Percentiles rank a stretch among this genome's conserved stretches.
Conservation (phyloP, 1,140 invertebrate genomes). For the Drosophila lini region DNA sequence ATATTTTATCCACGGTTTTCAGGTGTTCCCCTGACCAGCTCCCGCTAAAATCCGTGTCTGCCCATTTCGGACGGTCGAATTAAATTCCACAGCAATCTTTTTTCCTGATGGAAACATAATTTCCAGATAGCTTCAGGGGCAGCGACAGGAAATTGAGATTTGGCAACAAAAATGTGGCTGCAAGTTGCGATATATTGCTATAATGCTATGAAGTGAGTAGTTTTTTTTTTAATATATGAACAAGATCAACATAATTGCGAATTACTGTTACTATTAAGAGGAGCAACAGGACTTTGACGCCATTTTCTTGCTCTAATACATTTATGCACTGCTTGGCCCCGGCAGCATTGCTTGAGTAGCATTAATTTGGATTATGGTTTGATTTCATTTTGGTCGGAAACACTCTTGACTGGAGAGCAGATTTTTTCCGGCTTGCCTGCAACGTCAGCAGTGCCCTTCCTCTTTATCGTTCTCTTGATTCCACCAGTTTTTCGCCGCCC, state of each 20-base stretch:
- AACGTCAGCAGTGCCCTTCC: slow-evolving; percentile 42
- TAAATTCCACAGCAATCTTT: slow-evolving; percentile 18
- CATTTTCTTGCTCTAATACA: no score
- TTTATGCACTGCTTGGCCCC: not conserved
- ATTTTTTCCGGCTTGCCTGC: slow-evolving; percentile 33
- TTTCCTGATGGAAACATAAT: slow-evolving; percentile 17
- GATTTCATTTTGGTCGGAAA: slow-evolving; percentile 24
- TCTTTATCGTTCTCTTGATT: slow-evolving; percentile 11
- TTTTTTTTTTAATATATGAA: not conserved
- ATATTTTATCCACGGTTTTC: not conserved
- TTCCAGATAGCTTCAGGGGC: slow-evolving; percentile 1
- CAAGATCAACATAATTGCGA: not conserved
- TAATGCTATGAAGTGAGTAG: not conserved
- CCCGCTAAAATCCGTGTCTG: not conserved
- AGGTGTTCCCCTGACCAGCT: not conserved
- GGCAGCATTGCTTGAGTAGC: not conserved
- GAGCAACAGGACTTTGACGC: not conserved
- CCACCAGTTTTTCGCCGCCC: not conserved
- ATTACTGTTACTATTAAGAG: not conserved
- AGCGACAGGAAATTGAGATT: not conserved
- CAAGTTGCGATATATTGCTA: not conserved
- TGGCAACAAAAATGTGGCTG: not conserved
- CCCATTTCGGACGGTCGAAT: not conserved
- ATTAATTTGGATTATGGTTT: slow-evolving; percentile 18
- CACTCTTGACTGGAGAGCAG: slow-evolving; percentile 6